Base-by-base conservation (phyloP, 2,797 vertebrate genomes). In the Poecile montanus region DNA sequence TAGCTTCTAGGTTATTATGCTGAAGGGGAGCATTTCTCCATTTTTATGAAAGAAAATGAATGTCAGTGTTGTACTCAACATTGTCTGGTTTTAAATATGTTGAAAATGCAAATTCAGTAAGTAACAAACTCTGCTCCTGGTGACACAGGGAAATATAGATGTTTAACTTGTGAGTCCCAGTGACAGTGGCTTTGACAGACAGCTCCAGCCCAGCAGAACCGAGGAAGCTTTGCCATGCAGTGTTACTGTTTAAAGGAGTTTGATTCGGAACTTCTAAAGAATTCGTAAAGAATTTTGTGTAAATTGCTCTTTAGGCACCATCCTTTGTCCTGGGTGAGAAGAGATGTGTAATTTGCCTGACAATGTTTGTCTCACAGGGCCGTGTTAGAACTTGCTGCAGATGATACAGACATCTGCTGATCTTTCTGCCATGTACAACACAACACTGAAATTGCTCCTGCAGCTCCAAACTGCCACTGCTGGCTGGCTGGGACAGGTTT, bases 11-110 rank as follows among this genome's bases (percentile, higher is more conserved):
- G 60, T 91, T 95, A 70, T 88, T 95, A 27, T 86, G 80, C 91
- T 84, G 88, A 88, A 84, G 74, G 94, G 63, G 29, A 94, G 70
- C 80, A 20, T 78, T 96, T 88, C 88, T 93, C 91, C 51, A 56
- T 91, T 90, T 95, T 95, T 94, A 88, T 95, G 85, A 90, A 86
- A 95, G 83, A 91, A 94, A 94, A 88, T 90, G 45, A 87, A 75
- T 70, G 88, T 76, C 90, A 63, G 60, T 19, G 73, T 94, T 90
- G 80, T 76, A 68, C 62, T 81, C 88, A 84, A 88, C 83, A 34
- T 81, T 94, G 88, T 53, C 79, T 91, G 63, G 30, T 66, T 94
- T 94, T 66, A 94, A 88, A 66, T 79, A 63, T 26, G 83, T 86
- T 90, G 40, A 14, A 93, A 93, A 94, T 94, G 93, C 91, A 95